A percentile compares a stretch with the other conserved stretches of the same genome.
These are phyloP conservation scores for Elachura formosa DNA, from an alignment of 2,113 vertebrate species.

Conservation along the genomic window DNA sequence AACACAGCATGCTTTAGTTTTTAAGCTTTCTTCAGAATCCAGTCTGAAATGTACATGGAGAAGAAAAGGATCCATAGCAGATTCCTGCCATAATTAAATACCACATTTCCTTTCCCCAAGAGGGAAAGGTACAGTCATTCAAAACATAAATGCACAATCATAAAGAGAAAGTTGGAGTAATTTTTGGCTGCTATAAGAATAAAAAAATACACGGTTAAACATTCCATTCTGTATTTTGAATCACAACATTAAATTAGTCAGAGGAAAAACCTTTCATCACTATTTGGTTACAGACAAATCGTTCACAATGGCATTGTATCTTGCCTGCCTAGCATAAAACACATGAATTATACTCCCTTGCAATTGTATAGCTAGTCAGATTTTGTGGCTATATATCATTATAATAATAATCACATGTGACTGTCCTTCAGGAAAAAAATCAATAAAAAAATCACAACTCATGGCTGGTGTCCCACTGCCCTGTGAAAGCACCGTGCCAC, in stretches of 20 bases:
- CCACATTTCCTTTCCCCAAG: not conserved
- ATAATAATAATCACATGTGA: fast-evolving
- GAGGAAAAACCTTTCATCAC: not conserved
- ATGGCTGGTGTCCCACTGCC: fast-evolving
- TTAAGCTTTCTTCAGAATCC: not conserved
- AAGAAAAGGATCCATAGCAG: not conserved
- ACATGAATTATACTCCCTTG: not conserved
- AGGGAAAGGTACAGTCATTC: not conserved
- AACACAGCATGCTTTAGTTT: not conserved
- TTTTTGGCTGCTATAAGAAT: not conserved
- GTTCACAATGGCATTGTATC: not conserved
- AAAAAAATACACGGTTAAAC: not conserved
- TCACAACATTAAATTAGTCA: not conserved
- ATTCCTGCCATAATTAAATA: not conserved
- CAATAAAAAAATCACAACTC: fast-evolving
- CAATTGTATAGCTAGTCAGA: no score
- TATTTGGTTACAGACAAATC: not conserved
- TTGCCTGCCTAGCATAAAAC: not conserved
- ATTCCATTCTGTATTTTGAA: not conserved
- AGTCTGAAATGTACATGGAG: not conserved
- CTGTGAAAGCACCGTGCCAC: no score
- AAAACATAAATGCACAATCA: not conserved
- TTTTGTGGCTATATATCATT: not conserved
- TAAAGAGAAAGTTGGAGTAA: not conserved
- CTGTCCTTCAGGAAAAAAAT: not conserved